These are phyloP conservation scores for Zoanthus solanderi DNA, from an alignment of 92 coral and sea anemone genomes.

Conservation along the genomic window DNA sequence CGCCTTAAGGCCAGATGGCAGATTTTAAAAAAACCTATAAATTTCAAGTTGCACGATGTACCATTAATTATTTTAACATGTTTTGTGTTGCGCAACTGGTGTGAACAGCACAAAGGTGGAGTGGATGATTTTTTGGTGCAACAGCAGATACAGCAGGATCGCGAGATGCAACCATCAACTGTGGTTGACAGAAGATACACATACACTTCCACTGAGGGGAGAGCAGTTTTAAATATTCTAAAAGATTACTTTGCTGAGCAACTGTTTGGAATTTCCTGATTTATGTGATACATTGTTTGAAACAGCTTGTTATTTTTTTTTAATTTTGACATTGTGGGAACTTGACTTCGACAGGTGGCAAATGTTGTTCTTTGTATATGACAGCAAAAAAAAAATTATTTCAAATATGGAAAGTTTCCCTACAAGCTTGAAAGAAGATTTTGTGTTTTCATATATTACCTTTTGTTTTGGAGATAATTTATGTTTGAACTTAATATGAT, in stretches of 20 bases:
- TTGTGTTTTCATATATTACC: too few relatives aligned
- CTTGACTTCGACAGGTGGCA: background rate
- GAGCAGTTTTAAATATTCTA: background rate
- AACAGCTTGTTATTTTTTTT: background rate
- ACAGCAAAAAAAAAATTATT: too few relatives aligned
- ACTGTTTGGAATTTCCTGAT: background rate
- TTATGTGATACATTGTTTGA: background rate
- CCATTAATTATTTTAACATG: slow-evolving; percentile 46
- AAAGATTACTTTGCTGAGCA: slow-evolving; percentile 33
- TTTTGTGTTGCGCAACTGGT: slow-evolving; percentile 54
- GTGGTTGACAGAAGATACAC: slow-evolving; percentile 46
- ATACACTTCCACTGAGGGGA: slow-evolving; percentile 34
- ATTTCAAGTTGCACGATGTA: slow-evolving; percentile 34
- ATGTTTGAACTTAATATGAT: too few relatives aligned
- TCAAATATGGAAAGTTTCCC: too few relatives aligned
- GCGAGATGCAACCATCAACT: background rate
- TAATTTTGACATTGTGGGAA: background rate
- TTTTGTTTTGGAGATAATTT: background rate
- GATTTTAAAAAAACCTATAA: background rate
- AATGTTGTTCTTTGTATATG: background rate
- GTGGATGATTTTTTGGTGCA: background rate
- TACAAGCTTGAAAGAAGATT: too few relatives aligned
- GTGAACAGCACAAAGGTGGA: slow-evolving; percentile 32
- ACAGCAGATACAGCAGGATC: background rate
- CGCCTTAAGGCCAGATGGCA: background rate